A percentile compares a stretch with the other conserved stretches of the same genome.
These are phyloP conservation scores for Aplysina aerophoba DNA, from an alignment of 37 sponge, comb jelly and placozoan species.

Conservation along the genomic window DNA sequence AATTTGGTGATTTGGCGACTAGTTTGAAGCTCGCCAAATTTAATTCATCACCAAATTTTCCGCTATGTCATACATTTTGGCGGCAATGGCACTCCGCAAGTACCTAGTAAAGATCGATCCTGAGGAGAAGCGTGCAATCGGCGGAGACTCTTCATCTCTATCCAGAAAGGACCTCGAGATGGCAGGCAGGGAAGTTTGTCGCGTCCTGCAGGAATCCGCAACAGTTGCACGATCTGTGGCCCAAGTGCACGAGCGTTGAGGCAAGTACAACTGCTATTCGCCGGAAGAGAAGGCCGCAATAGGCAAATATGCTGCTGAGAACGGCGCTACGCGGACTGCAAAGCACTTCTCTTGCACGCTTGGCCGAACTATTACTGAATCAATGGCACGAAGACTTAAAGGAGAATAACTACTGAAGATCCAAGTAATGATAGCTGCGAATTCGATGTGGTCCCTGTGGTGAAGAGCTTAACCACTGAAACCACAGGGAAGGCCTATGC, in stretches of 20 bases:
- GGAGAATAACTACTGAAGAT: conserved; percentile 8
- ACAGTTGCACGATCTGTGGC: conserved; percentile 13
- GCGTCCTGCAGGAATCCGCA: background rate
- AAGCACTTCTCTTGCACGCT: conserved; percentile 16
- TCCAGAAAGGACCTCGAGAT: conserved; percentile 14
- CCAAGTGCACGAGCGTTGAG: background rate
- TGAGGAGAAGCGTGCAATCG: background rate
- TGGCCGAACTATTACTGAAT: background rate
- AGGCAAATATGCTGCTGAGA: conserved; percentile 24
- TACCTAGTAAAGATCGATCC: background rate
- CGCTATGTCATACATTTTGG: background rate
- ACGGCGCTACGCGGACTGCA: conserved; percentile 9
- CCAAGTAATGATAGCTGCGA: background rate
- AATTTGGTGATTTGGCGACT: conserved; percentile 17
- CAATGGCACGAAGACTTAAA: conserved; percentile 1
- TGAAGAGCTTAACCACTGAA: conserved; percentile 12
- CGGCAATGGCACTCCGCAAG: conserved; percentile 3
- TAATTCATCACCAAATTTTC: background rate
- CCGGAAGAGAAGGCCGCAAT: conserved; percentile 21
- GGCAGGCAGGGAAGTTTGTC: conserved; percentile 6
- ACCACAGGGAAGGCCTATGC: conserved; percentile 31
- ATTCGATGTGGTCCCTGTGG: conserved; percentile 1
- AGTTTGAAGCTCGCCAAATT: conserved; percentile 18
- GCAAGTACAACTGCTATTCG: conserved; percentile 23
- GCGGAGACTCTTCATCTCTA: conserved; percentile 2